Conservation (phyloP, 37 sponge, comb jelly and placozoan species). For the Oscarella lobularis region DNA sequence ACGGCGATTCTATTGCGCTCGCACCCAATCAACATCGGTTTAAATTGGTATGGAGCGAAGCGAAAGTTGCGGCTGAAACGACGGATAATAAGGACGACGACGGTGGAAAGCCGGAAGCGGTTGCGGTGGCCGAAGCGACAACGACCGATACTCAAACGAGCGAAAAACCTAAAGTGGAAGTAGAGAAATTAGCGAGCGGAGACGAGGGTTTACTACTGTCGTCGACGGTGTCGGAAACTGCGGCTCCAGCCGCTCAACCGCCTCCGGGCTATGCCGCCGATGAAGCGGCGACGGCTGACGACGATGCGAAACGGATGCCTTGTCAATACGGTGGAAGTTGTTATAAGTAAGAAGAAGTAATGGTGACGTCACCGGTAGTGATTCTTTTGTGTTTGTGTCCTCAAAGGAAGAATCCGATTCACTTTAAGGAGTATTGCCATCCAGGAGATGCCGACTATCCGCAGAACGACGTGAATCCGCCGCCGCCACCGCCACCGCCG, state of each 20-base stretch:
- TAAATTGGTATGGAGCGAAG: not conserved
- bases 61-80: not conserved
- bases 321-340: slow-evolving; percentile 73
- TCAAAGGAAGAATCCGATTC: slow-evolving; percentile 68
- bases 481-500: not conserved
- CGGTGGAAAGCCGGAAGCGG: not conserved
- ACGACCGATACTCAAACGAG: not conserved
- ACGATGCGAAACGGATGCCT: not conserved
- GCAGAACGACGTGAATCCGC: not conserved
- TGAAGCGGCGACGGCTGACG: not conserved
- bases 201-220: not conserved
- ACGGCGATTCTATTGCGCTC: slow-evolving; percentile 45
- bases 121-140: not conserved
- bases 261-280: not conserved
- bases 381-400: not conserved
- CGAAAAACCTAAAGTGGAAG: not conserved
- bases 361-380: not conserved
- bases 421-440: slow-evolving; percentile 75
- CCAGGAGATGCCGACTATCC: not conserved
- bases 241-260: not conserved
- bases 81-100: not conserved
- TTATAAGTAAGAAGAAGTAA: slow-evolving; percentile 46
- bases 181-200: not conserved
- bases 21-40: slow-evolving; percentile 2
- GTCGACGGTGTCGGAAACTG: not conserved